Evolutionary conservation across 2,113 vertebrate species (phyloP), one percentile per base, ranked within the genome.

Genomic region (Etheostoma cragini): DNA sequence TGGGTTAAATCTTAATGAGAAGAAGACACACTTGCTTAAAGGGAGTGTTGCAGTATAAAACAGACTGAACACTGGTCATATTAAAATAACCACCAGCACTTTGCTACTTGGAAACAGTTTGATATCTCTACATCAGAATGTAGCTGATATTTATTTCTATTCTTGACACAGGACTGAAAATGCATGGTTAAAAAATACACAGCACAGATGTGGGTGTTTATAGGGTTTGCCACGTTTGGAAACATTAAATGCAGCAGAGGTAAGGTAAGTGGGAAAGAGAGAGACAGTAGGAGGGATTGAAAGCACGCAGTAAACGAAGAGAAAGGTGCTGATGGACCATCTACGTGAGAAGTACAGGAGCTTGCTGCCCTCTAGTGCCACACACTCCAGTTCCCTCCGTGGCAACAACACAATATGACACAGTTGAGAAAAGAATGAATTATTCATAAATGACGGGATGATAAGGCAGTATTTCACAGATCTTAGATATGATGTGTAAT

Each of bases 281-380:
- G 17, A 58, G 46, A 82, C 8, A 7, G 16, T 38, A 11, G 61
- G 50, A 16, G 14, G 2, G 50, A 79, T 1, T 4, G 5, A 75
- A 12, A 75, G n/a, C 30, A 61, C 3, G 65, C 30, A 74, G 1
- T 3, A 17, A 46, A 30, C n/a, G 13, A 21, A 52, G 19, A 30
- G 53, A 35, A 54, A 56, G 42, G 22, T 17, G 61, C 49, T 0
- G 19, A 38, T 50, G 24, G 21, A 52, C 10, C 26, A 8, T 57
- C 17, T 15, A 8, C 8, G 54, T 5, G 30, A 71, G 71, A 82
- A 85, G 38, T 16, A 56, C 61, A 82, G 66, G 75, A 72, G 53
- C 66, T 12, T 94, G 91, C 87, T 92, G 92, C 93, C 91, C 91
- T 93, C 94, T 95, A 91, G 92, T 92, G 94, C 17, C 64, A 46